Conservation (phyloP, 2,888 invertebrate species). For the Tenthredo scrophulariae region DNA sequence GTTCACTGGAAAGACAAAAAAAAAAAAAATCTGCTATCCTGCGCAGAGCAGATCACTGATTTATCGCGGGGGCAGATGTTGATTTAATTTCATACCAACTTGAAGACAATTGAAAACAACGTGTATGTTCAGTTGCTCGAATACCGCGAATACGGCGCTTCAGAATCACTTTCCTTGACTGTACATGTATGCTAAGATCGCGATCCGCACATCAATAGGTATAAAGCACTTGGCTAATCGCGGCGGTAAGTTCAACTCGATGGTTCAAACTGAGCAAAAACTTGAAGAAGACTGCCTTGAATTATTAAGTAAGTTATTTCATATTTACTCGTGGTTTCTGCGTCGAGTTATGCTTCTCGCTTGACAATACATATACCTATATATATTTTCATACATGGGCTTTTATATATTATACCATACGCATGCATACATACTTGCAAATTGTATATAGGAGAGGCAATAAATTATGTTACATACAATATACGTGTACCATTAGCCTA, state of each 20-base stretch:
- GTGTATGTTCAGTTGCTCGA: no score
- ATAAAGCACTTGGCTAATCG: slow-evolving; percentile 60
- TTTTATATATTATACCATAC: neutral
- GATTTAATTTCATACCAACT: no score
- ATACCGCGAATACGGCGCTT: no score
- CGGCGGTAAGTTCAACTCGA: slow-evolving; percentile 58
- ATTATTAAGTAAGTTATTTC: slow-evolving; percentile 66
- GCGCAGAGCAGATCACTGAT: no score
- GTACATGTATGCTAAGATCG: neutral
- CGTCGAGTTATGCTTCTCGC: neutral
- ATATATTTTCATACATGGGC: neutral
- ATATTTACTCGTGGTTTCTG: slow-evolving; percentile 53
- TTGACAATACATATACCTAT: slow-evolving; percentile 2
- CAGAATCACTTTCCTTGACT: no score
- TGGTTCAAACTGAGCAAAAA: slow-evolving; percentile 63
- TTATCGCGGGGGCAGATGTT: no score
- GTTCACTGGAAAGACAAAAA: no score
- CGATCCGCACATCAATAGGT: neutral
- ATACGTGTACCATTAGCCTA: neutral
- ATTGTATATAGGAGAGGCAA: neutral
- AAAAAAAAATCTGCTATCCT: no score
- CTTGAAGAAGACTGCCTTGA: slow-evolving; percentile 71
- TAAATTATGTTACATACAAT: neutral
- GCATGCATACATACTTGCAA: neutral
- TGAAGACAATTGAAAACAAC: no score